Evolutionary conservation across 2,113 vertebrate species (phyloP), one percentile per base, ranked within the genome.

Genomic region (Oncorhynchus masou): DNA sequence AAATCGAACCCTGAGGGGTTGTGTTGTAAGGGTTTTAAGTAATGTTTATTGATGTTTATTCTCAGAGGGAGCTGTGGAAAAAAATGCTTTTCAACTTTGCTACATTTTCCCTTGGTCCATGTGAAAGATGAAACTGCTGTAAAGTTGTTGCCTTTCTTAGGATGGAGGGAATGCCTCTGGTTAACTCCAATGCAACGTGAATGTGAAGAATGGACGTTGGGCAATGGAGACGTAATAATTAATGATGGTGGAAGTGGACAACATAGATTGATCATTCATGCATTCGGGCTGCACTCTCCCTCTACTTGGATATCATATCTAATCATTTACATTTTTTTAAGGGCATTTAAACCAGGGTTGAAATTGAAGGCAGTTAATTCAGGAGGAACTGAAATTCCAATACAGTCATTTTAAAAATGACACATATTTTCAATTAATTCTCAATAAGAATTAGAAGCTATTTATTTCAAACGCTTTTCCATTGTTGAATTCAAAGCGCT

Each of bases 11-110:
- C 91, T 80, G 78, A 77, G 86, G 92, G 87, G 79, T 87, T 90
- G 88, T 90, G 90, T 91, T 91, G 87, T 88, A 83, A 54, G 89
- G 90, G 88, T 90, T 90, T 92, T 62, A 62, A 91, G 88, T 92
- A 90, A 92, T 92, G 88, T 91, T 92, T 91, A 93, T 90, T 92
- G 90, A 93, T 90, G 90, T 91, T 92, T 93, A 91, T 92, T 91
- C 91, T 91, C 92, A 48, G 70, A 88, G 90, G 90, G 89, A 90
- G 84, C 86, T 12, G 57, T 75, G 84, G 60, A 77, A 82, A 82
- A 76, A 24, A 25, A 5, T 8, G 72, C 91, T 89, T 86, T 87
- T 91, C 89, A 87, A 90, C 87, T 91, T 91, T 92, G 89, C 92
- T 93, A 91, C 91, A 91, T 91, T 90, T 80, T 83, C 86, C 83